A percentile compares a stretch with the other conserved stretches of the same genome.
Conservation (phyloP, 2,113 vertebrate genomes). For the Phylloscopus trochiloides region DNA sequence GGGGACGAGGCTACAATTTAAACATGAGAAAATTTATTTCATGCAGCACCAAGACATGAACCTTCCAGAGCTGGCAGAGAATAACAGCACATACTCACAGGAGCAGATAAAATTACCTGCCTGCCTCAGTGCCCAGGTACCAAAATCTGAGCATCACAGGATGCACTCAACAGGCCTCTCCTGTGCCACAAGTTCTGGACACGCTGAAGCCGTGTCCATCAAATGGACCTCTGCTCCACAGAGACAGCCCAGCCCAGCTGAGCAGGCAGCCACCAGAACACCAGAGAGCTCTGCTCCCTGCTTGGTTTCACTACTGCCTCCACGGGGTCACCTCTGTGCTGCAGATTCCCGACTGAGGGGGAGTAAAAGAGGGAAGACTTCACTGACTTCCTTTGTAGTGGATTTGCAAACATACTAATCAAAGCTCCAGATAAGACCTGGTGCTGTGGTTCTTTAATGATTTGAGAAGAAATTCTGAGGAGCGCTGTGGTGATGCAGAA, state of each 20-base stretch:
- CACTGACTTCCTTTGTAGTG: background rate
- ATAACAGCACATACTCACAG: background rate
- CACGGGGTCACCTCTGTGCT: background rate
- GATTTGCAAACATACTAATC: background rate
- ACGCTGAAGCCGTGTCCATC: fast-evolving
- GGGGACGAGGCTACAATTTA: background rate
- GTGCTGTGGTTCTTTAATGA: background rate
- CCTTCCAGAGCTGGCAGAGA: background rate
- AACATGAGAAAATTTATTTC: background rate
- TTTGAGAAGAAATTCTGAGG: background rate
- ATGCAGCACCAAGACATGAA: background rate
- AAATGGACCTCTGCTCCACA: background rate
- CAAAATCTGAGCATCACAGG: background rate
- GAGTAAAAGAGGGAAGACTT: background rate
- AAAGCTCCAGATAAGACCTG: background rate
- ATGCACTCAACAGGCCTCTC: background rate
- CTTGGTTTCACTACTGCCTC: background rate
- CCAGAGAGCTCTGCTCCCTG: background rate
- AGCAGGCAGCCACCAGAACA: background rate
- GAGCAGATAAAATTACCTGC: background rate
- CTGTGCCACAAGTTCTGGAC: background rate
- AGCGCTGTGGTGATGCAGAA: background rate
- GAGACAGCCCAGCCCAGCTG: background rate
- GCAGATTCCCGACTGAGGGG: background rate
- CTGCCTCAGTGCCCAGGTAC: background rate